Base-by-base conservation (phyloP, 2,888 invertebrate species). In the Amiota communis region DNA sequence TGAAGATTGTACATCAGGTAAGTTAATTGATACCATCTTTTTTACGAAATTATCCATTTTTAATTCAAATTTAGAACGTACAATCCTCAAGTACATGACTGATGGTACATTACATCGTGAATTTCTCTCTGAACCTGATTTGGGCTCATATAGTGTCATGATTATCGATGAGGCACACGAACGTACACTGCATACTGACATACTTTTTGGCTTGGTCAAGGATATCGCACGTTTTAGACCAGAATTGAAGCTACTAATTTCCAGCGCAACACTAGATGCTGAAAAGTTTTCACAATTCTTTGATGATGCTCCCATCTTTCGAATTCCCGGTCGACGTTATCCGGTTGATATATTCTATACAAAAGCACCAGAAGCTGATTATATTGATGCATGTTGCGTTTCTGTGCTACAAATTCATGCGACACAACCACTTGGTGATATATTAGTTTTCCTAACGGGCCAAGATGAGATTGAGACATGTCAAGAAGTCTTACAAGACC, bases 131-230 rank as follows among this genome's bases (percentile, higher is more conserved):
- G 99, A 99, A 89, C 99, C 99, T 0, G 98, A 98, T 91, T 91
- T 99, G 73, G 95, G 94, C 59, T 95, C 97, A 2, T 99, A 99
- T 90, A 98, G 97, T 91, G 98, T 98, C 0, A 96, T 99, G 95
- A 99, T 99, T 74, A 98, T 99, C 87, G 99, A 99, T 89, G 99
- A 99, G 91, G 99, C 99, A 77, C 99, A 99, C 90, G 99, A 99
- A 89, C 92, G 99, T 59, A 99, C 99, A 0, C 91, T 99, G 1
- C 99, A 99, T 87, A 99, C 99, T 1, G 99, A 99, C 88, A 97
- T 99, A 83, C 91, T 99, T 53, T 99, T 99, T 91, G 99, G 99
- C 1, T 91, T 99, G 71, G 98, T 99, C 0, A 97, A 97, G 91
- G 98, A 99, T 89, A 98, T 99, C 75, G 94, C 97, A 0, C 92